Conservation (phyloP, 2,797 vertebrate genomes). For the Halcyon chelicuti region DNA sequence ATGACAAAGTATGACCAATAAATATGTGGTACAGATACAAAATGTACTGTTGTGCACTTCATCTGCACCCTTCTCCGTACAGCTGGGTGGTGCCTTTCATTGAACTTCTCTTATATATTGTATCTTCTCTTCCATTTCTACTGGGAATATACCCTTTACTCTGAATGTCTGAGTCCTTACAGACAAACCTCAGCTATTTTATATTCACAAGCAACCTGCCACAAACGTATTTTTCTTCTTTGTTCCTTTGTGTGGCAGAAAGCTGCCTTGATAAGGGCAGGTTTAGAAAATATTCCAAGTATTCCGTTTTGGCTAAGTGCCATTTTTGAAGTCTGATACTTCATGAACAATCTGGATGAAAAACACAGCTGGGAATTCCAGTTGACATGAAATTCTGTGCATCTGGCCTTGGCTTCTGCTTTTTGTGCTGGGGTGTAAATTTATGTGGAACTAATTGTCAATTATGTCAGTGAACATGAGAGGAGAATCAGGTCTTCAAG, state of each 20-base stretch:
- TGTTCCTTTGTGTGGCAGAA: background rate
- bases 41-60: background rate
- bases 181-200: background rate
- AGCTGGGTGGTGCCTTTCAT: background rate
- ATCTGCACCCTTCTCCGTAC: background rate
- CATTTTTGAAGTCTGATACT: constrained; percentile 32
- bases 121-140: background rate
- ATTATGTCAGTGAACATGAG: constrained; percentile 14
- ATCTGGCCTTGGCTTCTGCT: constrained; percentile 34
- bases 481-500: constrained; percentile 13
- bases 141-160: background rate
- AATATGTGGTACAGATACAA: too few relatives aligned
- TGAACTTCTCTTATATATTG: background rate
- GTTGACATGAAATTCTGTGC: constrained; percentile 10
- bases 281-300: constrained; percentile 3
- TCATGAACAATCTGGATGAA: constrained; percentile 39
- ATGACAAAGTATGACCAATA: background rate
- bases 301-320: constrained; percentile 12
- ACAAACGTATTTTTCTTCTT: background rate
- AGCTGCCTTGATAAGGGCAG: constrained; percentile 2
- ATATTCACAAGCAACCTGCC: background rate
- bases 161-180: background rate
- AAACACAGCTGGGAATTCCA: constrained; percentile 55
- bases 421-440: constrained; percentile 23
- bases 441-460: constrained; percentile 50